Conservation (phyloP, 1,140 invertebrate species). For the Drosophila pallidifrons region DNA sequence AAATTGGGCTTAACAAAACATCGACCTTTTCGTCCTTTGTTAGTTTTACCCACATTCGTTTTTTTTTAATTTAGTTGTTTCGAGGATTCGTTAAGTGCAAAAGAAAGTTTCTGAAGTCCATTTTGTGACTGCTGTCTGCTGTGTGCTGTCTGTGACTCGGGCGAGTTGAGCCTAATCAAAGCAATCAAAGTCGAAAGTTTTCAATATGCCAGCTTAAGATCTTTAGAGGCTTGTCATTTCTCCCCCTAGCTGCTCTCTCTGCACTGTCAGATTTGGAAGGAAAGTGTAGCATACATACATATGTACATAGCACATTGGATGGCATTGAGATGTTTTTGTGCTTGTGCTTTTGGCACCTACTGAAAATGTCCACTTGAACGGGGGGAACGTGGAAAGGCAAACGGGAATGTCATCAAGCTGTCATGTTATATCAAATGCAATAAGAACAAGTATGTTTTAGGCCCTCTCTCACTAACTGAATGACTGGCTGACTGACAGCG, state of each 20-base stretch:
- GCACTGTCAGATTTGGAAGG: slow-evolving; percentile 13
- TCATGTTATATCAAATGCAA: slow-evolving; percentile 65
- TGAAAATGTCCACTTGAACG: slow-evolving; percentile 67
- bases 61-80: slow-evolving; percentile 8
- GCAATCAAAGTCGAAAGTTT: slow-evolving; percentile 36
- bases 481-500: slow-evolving; percentile 5
- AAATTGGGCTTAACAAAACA: no score
- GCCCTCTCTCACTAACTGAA: neutral
- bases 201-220: slow-evolving; percentile 27
- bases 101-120: neutral
- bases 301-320: neutral
- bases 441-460: slow-evolving; percentile 39
- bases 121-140: neutral
- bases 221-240: slow-evolving; percentile 9
- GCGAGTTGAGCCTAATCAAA: slow-evolving; percentile 21
- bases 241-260: neutral
- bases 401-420: slow-evolving; percentile 61
- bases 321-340: slow-evolving; percentile 26
- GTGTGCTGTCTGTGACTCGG: neutral
- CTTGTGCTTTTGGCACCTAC: slow-evolving; percentile 43
- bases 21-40: no score
- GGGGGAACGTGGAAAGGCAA: neutral
- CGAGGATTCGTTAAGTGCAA: neutral
- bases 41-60: neutral
- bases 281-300: slow-evolving; percentile 10